Conservation (phyloP, 2,888 invertebrate species). For the Schizotus pectinicornis region DNA sequence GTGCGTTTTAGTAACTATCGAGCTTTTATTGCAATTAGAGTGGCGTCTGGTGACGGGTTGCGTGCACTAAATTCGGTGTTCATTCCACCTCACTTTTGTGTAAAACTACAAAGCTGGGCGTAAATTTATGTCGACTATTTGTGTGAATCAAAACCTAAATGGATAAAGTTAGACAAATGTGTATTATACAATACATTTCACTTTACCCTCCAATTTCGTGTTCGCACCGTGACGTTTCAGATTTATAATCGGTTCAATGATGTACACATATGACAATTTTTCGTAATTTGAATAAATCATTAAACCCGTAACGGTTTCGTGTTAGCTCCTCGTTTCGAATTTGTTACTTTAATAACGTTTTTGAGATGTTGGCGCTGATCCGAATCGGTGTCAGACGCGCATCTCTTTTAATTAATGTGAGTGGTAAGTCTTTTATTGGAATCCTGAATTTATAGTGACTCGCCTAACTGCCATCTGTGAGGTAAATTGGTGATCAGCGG, state of each 20-base stretch:
- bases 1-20: too few species aligned
- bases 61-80: conserved; percentile 34
- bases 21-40: conserved; percentile 12
- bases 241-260: conserved; percentile 43
- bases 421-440: conserved; percentile 44
- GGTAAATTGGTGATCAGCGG: conserved; percentile 56
- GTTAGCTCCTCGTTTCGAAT: too few species aligned
- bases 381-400: conserved; percentile 17
- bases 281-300: conserved; percentile 38
- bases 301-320: conserved; percentile 12
- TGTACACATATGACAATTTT: conserved; percentile 40
- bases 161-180: conserved; percentile 38
- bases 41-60: conserved; percentile 17
- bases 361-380: conserved; percentile 1
- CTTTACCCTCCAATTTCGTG: conserved; percentile 37
- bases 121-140: conserved; percentile 36
- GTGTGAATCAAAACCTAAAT: conserved; percentile 34
- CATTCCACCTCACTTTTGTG: conserved; percentile 33
- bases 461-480: conserved; percentile 52
- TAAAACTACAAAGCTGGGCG: conserved; percentile 26
- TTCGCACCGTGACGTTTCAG: conserved; percentile 34
- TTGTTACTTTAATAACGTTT: too few species aligned
- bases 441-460: conserved; percentile 51
- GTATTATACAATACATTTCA: conserved; percentile 42
- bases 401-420: conserved; percentile 32